Percentiles rank a stretch among this genome's conserved stretches.
Evolutionary conservation across 2,797 vertebrate genomes (phyloP).

Genomic region (Enteromius trimaculatus): DNA sequence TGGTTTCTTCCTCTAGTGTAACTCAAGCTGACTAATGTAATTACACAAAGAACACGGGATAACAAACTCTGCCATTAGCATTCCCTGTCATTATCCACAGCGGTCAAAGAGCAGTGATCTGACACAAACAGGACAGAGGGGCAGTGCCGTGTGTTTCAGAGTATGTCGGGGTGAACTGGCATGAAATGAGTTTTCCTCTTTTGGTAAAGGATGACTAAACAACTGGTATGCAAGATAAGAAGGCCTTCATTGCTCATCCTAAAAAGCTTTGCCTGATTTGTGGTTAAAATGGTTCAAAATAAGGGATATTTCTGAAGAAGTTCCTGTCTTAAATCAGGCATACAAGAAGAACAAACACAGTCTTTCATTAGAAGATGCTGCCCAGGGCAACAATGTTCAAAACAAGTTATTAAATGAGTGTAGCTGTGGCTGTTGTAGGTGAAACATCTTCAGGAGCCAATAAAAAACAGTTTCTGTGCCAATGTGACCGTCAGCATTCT

Average conservation of each 20-base stretch:
- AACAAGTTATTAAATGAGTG: slow-evolving; percentile 10
- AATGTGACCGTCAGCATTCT: slow-evolving; percentile 22
- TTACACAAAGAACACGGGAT: slow-evolving; percentile 23
- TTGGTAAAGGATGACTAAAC: slow-evolving; percentile 22
- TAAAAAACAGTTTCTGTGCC: slow-evolving; percentile 18
- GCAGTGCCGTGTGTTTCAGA: slow-evolving; percentile 16
- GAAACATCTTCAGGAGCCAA: slow-evolving; percentile 34
- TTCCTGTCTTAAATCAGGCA: slow-evolving; percentile 15
- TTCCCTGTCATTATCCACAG: slow-evolving; percentile 35
- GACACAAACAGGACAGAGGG: slow-evolving; percentile 12
- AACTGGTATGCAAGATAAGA: slow-evolving; percentile 21
- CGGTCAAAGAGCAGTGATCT: neutral
- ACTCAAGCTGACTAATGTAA: slow-evolving; percentile 43
- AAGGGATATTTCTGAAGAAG: neutral
- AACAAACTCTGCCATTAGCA: slow-evolving; percentile 31
- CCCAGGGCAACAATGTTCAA: slow-evolving; percentile 5
- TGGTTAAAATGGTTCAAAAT: neutral
- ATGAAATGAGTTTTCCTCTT: slow-evolving; percentile 13
- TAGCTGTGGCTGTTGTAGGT: neutral
- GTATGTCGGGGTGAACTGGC: neutral
- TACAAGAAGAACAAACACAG: neutral
- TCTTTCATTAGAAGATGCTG: slow-evolving; percentile 7
- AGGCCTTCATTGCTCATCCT: neutral
- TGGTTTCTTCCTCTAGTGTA: slow-evolving; percentile 24
- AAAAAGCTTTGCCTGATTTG: neutral